These are phyloP conservation scores for Machimus atricapillus DNA, from an alignment of 2,888 invertebrate species.

Conservation along the genomic window DNA sequence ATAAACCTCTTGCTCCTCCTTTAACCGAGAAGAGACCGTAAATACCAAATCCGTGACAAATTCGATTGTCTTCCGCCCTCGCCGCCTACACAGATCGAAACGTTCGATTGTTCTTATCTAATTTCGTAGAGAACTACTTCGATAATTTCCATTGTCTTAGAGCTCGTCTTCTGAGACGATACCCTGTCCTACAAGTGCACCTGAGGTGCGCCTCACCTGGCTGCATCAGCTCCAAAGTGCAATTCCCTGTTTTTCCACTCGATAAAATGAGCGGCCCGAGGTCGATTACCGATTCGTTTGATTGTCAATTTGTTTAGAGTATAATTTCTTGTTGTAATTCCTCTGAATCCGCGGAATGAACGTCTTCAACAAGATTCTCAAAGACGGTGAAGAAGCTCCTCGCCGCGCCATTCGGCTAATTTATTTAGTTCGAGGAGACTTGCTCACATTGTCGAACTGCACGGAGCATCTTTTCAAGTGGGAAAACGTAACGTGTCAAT, in stretches of 20 bases:
- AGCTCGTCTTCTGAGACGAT: not conserved
- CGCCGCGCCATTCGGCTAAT: not conserved
- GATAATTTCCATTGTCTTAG: slow-evolving; percentile 19
- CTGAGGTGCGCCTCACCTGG: not conserved
- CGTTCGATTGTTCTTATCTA: not conserved
- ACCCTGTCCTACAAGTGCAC: not conserved
- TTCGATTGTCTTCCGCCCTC: not conserved
- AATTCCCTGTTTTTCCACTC: not conserved
- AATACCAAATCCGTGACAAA: slow-evolving; percentile 28
- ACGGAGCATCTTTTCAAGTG: not conserved
- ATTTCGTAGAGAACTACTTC: not conserved
- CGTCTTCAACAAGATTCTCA: not conserved
- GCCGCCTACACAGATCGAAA: not conserved
- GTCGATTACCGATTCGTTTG: slow-evolving; percentile 8
- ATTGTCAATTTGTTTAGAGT: slow-evolving; percentile 11
- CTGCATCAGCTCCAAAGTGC: not conserved
- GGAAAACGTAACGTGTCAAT: not conserved
- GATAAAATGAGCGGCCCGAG: not conserved
- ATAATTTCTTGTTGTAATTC: slow-evolving; percentile 18
- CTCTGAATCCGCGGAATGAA: not conserved
- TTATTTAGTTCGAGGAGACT: not conserved
- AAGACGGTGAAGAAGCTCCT: not conserved
- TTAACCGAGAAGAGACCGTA: not conserved
- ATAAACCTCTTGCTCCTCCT: not conserved
- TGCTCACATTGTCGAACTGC: not conserved